Percentiles rank a stretch among this genome's conserved stretches.
These are phyloP conservation scores for Addax nasomaculatus DNA, from an alignment of 2,113 vertebrate genomes.

Conservation along the genomic window DNA sequence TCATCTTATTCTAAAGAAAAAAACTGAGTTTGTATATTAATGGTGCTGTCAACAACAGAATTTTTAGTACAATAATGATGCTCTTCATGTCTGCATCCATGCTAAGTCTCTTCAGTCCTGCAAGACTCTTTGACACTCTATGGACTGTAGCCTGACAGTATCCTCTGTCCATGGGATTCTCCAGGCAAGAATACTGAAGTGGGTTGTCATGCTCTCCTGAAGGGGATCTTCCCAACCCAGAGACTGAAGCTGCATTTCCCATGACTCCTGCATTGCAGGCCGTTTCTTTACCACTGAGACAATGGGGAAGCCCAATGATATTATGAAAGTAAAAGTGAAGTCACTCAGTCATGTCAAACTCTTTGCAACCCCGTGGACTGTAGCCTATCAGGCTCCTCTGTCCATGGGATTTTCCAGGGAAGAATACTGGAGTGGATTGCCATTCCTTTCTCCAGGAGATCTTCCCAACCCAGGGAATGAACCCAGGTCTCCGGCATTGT, in stretches of 20 bases:
- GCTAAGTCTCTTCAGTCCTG: neutral
- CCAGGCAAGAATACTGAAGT: neutral
- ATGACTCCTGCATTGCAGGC: neutral
- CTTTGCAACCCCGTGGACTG: neutral
- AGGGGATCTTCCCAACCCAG: neutral
- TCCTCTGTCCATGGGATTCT: neutral
- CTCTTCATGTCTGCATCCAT: neutral
- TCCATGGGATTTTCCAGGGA: neutral
- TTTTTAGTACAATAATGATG: neutral
- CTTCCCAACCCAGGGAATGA: neutral
- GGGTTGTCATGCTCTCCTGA: neutral
- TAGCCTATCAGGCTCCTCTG: neutral
- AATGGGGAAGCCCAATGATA: neutral
- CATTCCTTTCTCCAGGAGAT: neutral
- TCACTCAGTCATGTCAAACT: neutral
- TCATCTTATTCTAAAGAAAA: neutral
- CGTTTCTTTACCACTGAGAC: neutral
- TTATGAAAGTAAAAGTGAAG: neutral
- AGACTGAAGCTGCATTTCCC: neutral
- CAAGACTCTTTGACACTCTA: neutral
- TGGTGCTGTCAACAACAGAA: neutral
- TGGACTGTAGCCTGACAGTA: neutral
- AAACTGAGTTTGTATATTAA: neutral
- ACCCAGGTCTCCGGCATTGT: accelerated
- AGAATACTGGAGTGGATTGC: neutral